Conservation (phyloP, 1,140 invertebrate species). For the Zophobas morio region DNA sequence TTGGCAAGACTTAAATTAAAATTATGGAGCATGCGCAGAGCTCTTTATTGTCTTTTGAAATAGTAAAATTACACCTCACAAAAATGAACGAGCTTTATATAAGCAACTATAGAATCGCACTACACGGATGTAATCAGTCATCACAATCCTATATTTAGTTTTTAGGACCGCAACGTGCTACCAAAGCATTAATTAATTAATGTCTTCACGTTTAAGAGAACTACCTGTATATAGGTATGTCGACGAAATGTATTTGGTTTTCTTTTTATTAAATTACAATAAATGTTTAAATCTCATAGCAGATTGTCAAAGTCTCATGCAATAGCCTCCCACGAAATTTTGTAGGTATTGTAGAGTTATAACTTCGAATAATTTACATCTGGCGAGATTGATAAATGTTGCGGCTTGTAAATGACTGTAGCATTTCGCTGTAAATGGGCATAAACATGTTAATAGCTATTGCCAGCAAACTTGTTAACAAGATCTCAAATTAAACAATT, state of each 20-base stretch:
- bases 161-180: too few relatives aligned
- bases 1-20: too few relatives aligned
- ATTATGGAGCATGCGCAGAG: too few relatives aligned
- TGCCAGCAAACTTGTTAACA: conserved; percentile 32
- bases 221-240: neutral
- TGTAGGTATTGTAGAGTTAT: conserved; percentile 31
- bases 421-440: conserved; percentile 25
- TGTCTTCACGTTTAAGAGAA: too few relatives aligned
- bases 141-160: too few relatives aligned
- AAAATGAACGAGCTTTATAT: too few relatives aligned
- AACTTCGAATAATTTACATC: conserved; percentile 38
- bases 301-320: conserved; percentile 47
- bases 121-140: too few relatives aligned
- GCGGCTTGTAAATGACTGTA: conserved; percentile 23
- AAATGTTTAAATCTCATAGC: conserved; percentile 42
- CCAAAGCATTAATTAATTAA: too few relatives aligned
- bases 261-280: conserved; percentile 42
- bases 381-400: conserved; percentile 38
- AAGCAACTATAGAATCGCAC: too few relatives aligned
- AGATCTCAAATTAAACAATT: conserved; percentile 43
- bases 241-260: conserved; percentile 30
- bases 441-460: conserved; percentile 37
- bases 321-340: conserved; percentile 46
- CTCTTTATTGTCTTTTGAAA: too few relatives aligned
- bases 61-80: too few relatives aligned